phyloP scores from a whole-genome alignment of 2,888 invertebrate genomes.

The Congeria kusceri region DNA sequence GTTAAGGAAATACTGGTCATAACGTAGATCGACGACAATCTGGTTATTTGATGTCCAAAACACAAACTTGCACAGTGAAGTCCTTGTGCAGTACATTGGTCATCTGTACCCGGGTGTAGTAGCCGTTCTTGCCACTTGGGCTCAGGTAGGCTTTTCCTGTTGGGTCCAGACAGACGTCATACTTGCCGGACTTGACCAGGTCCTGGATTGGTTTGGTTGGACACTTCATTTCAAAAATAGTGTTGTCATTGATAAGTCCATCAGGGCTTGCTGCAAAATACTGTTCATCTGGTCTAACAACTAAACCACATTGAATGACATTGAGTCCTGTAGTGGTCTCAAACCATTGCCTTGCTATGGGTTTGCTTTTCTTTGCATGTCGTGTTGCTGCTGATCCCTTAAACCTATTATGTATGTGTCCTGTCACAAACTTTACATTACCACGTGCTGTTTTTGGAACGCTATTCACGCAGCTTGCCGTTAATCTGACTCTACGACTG shows the following conservation, averaged over 20 bases:
- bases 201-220: conserved; percentile 14
- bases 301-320: conserved; percentile 15
- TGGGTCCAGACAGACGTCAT: conserved; percentile 10
- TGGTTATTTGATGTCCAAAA: conserved; percentile 18
- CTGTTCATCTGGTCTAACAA: conserved; percentile 11
- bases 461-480: conserved; percentile 20
- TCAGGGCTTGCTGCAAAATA: conserved; percentile 45
- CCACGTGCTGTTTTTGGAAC: conserved; percentile 35
- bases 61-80: conserved; percentile 28
- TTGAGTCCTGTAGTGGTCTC: conserved; percentile 1
- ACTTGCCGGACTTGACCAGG: conserved; percentile 1
- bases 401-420: conserved; percentile 25
- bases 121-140: conserved; percentile 30
- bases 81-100: conserved; percentile 21
- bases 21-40: no score
- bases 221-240: conserved; percentile 38
- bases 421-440: conserved; percentile 26
- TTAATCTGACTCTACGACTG: conserved; percentile 20
- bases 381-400: conserved; percentile 27
- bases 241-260: conserved; percentile 22
- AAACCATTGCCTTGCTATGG: conserved; percentile 22
- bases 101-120: conserved; percentile 31
- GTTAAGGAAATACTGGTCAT: no score
- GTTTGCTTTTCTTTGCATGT: conserved; percentile 28
- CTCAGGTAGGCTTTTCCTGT: neutral